These are phyloP conservation scores for Acanthococcus lagerstroemiae DNA, from an alignment of 2,888 invertebrate species.

Conservation along the genomic window DNA sequence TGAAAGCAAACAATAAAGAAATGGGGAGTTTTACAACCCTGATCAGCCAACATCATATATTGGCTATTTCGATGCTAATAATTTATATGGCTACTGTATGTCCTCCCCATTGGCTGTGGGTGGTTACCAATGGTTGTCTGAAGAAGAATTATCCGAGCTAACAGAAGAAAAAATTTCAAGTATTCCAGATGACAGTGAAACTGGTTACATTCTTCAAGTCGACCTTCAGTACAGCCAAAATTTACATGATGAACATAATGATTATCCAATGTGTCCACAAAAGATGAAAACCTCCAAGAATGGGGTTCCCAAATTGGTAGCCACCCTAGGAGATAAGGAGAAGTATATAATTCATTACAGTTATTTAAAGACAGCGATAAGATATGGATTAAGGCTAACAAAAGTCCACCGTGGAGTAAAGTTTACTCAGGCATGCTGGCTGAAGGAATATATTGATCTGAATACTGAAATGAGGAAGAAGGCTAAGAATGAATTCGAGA, in stretches of 20 bases:
- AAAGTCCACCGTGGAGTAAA: constrained; percentile 40
- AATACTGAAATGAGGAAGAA: constrained; percentile 40
- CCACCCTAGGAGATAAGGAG: constrained; percentile 34
- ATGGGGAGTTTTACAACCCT: neutral
- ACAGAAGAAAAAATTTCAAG: neutral
- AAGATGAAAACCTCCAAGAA: constrained; percentile 3
- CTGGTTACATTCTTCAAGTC: constrained; percentile 42
- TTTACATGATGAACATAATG: constrained; percentile 40
- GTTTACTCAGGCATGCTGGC: constrained; percentile 41
- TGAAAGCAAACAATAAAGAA: neutral
- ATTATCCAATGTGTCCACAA: constrained; percentile 36
- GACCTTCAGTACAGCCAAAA: constrained; percentile 42
- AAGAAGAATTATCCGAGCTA: neutral
- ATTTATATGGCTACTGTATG: constrained; percentile 32
- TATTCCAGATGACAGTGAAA: constrained; percentile 31
- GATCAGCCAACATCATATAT: neutral
- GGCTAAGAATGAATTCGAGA: constrained; percentile 40
- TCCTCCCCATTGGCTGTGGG: constrained; percentile 36
- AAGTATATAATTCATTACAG: constrained; percentile 39
- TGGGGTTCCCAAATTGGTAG: neutral
- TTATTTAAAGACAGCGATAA: constrained; percentile 38
- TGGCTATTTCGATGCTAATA: neutral
- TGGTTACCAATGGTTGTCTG: neutral
- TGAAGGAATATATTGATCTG: constrained; percentile 41
- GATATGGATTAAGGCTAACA: constrained; percentile 36